These are phyloP conservation scores for Mugil cephalus DNA, from an alignment of 2,113 vertebrate genomes.

Conservation along the genomic window DNA sequence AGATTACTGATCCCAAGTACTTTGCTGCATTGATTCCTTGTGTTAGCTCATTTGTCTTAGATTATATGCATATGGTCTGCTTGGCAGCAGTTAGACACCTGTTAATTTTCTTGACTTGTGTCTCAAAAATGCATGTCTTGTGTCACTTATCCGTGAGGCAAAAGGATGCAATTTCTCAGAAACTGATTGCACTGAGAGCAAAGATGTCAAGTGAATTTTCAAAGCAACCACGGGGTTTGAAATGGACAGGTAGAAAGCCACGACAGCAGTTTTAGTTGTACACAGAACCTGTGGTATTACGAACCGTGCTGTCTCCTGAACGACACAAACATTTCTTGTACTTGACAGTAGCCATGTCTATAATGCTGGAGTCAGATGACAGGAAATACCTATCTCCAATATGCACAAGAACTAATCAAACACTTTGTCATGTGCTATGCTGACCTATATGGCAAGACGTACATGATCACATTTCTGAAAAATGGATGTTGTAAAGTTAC, in stretches of 20 bases:
- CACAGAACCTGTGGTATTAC: constrained; percentile 10
- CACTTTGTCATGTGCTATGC: constrained; percentile 1
- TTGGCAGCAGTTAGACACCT: constrained; percentile 33
- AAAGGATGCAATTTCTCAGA: constrained; percentile 6
- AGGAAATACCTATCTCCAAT: constrained; percentile 18
- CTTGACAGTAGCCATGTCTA: constrained; percentile 30
- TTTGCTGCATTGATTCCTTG: constrained; percentile 35
- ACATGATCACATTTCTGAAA: too few species aligned
- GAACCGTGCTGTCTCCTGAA: constrained; percentile 20
- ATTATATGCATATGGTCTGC: constrained; percentile 38
- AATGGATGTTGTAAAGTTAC: too few species aligned
- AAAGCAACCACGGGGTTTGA: neutral
- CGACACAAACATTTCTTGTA: constrained; percentile 18
- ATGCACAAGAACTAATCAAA: constrained; percentile 8
- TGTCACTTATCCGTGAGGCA: constrained; percentile 4
- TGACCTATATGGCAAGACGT: constrained; percentile 32
- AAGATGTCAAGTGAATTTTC: too few species aligned
- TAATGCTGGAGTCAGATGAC: constrained; percentile 27
- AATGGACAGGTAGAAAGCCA: constrained; percentile 6
- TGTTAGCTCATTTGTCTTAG: constrained; percentile 5
- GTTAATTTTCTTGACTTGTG: constrained; percentile 5
- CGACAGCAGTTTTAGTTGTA: neutral
- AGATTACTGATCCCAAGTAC: too few species aligned
- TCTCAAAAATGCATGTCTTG: neutral
- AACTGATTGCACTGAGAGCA: neutral